A percentile compares a stretch with the other conserved stretches of the same genome.
Conservation (phyloP, 92 coral and sea anemone genomes). For the Phymanthus crucifer region DNA sequence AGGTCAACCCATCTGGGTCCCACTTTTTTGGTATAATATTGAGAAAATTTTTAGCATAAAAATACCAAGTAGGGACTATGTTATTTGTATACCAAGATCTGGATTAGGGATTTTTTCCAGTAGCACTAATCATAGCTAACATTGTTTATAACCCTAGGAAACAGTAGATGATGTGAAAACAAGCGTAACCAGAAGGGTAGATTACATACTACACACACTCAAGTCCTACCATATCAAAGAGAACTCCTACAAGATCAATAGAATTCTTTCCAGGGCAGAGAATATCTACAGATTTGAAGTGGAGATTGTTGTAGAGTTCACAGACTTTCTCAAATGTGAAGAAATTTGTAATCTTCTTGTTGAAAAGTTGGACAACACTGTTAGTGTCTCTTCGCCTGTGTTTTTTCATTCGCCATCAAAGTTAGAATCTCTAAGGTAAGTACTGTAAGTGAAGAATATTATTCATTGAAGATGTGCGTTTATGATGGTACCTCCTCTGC, state of each 20-base stretch:
- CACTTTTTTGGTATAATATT: too few species aligned
- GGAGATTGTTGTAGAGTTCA: constrained; percentile 77
- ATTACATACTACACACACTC: constrained; percentile 84
- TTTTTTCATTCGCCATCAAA: constrained; percentile 71
- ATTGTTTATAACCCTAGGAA: constrained; percentile 49
- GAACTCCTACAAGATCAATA: constrained; percentile 64
- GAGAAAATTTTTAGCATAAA: too few species aligned
- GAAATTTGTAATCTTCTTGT: constrained; percentile 91
- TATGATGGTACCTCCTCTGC: too few species aligned
- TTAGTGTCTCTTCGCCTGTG: constrained; percentile 74
- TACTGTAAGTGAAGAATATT: not conserved
- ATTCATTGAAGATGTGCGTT: not conserved
- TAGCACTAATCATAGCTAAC: too few species aligned
- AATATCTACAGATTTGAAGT: constrained; percentile 65
- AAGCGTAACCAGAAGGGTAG: constrained; percentile 92
- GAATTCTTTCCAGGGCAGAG: constrained; percentile 66
- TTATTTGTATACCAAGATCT: too few species aligned
- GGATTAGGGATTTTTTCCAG: too few species aligned
- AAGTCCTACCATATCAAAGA: constrained; percentile 79
- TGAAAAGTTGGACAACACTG: constrained; percentile 89
- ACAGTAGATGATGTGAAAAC: constrained; percentile 90
- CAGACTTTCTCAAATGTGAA: constrained; percentile 88
- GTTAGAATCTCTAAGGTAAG: constrained; percentile 84
- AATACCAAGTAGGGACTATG: too few species aligned
- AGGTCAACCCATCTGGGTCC: too few species aligned